phyloP scores from a whole-genome alignment of 2,113 vertebrate species.

The Rhinoderma darwinii region DNA sequence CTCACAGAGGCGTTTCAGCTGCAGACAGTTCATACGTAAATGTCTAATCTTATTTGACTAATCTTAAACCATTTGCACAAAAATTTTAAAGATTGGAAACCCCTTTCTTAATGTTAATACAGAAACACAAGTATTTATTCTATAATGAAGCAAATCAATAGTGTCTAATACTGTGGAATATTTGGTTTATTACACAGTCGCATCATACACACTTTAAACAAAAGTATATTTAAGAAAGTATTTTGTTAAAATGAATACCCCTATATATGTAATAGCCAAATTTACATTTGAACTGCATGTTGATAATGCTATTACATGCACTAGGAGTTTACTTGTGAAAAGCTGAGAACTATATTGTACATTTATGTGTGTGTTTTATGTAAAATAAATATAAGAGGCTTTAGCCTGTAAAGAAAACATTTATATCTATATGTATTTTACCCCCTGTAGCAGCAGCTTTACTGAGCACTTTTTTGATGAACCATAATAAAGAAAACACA shows the following conservation, averaged over 20 bases:
- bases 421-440: conserved; percentile 40
- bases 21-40: no score
- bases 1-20: no score
- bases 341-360: conserved; percentile 33
- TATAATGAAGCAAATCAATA: not conserved
- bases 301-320: not conserved
- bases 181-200: not conserved
- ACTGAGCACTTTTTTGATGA: conserved; percentile 55
- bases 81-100: no score
- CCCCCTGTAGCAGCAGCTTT: conserved; percentile 36
- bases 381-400: not conserved
- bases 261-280: not conserved
- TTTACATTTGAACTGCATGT: no score
- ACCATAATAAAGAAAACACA: conserved; percentile 26
- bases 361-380: conserved; percentile 17
- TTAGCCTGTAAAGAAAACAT: conserved; percentile 42
- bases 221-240: not conserved
- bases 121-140: not conserved
- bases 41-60: no score
- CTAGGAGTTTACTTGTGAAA: conserved; percentile 17
- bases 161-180: not conserved
- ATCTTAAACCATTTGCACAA: no score
- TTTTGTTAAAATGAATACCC: not conserved
- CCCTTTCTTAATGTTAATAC: not conserved
- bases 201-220: not conserved